Conservation (phyloP, 2,888 invertebrate species). For the Drosophila flavopinicola region DNA sequence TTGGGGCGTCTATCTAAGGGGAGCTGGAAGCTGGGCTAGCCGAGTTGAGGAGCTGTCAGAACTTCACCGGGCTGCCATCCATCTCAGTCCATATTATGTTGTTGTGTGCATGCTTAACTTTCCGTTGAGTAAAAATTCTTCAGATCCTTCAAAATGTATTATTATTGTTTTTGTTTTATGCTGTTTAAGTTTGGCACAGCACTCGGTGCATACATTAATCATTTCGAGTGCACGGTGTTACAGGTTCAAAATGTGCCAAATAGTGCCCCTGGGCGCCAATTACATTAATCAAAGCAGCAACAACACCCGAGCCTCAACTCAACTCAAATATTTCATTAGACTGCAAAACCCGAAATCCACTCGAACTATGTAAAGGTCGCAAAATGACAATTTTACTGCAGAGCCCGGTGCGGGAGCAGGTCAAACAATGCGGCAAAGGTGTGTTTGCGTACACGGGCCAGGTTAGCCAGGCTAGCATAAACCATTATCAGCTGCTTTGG, state of each 20-base stretch:
- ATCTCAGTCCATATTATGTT: constrained; percentile 43
- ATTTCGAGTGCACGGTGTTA: constrained; percentile 48
- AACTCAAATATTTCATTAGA: constrained; percentile 65
- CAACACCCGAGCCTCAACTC: constrained; percentile 35
- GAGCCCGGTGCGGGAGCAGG: constrained; percentile 9
- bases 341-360: constrained; percentile 26
- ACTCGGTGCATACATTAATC: constrained; percentile 59
- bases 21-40: constrained; percentile 4
- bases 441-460: constrained; percentile 22
- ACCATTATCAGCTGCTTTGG: constrained; percentile 75
- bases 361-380: constrained; percentile 47
- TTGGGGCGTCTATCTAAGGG: constrained; percentile 18
- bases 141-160: constrained; percentile 36
- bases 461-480: constrained; percentile 33
- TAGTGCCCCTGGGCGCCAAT: constrained; percentile 56
- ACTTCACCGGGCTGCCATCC: constrained; percentile 44
- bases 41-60: constrained; percentile 36
- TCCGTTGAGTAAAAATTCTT: constrained; percentile 45
- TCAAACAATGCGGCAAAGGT: constrained; percentile 55
- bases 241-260: constrained; percentile 56
- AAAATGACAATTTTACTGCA: constrained; percentile 56
- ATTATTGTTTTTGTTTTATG: constrained; percentile 33
- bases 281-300: constrained; percentile 74
- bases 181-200: constrained; percentile 37
- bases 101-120: constrained; percentile 55